These are phyloP conservation scores for Mythimna pallens DNA, from an alignment of 2,888 invertebrate genomes.

Conservation along the genomic window DNA sequence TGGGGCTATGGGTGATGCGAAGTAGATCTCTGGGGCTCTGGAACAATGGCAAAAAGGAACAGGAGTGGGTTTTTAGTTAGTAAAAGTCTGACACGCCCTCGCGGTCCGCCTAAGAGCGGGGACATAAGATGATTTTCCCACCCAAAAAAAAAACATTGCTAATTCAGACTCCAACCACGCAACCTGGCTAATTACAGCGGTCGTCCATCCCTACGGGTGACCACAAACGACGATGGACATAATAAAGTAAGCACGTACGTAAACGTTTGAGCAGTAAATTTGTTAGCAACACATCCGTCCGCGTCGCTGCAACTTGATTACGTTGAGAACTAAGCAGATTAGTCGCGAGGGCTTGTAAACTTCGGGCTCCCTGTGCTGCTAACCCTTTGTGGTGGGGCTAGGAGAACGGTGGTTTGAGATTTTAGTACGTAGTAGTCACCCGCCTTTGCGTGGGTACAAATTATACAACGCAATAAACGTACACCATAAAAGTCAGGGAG, in stretches of 20 bases:
- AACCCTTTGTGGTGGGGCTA: constrained; percentile 49
- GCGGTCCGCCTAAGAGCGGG: too few relatives aligned
- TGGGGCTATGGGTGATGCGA: too few relatives aligned
- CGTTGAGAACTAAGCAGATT: constrained; percentile 55
- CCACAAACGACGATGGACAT: constrained; percentile 13
- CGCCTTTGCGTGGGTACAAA: too few relatives aligned
- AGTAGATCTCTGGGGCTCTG: too few relatives aligned
- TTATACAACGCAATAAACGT: too few relatives aligned
- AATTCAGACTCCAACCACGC: constrained; percentile 7
- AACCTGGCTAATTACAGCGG: constrained; percentile 8
- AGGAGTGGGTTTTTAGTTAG: too few relatives aligned
- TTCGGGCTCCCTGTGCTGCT: constrained; percentile 11
- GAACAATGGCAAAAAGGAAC: too few relatives aligned
- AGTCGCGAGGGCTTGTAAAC: constrained; percentile 49
- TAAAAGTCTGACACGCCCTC: too few relatives aligned
- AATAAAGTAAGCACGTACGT: constrained; percentile 7
- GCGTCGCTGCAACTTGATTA: constrained; percentile 51
- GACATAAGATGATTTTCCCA: too few relatives aligned
- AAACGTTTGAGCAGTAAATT: constrained; percentile 24
- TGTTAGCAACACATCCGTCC: constrained; percentile 9
- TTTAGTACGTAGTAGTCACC: neutral
- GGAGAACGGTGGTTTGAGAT: neutral
- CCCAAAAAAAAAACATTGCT: too few relatives aligned
- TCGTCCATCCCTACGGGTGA: neutral
- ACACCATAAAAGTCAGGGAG: too few relatives aligned